These are phyloP conservation scores for Aporrectodea caliginosa DNA, from an alignment of 1,140 invertebrate species.

Conservation along the genomic window DNA sequence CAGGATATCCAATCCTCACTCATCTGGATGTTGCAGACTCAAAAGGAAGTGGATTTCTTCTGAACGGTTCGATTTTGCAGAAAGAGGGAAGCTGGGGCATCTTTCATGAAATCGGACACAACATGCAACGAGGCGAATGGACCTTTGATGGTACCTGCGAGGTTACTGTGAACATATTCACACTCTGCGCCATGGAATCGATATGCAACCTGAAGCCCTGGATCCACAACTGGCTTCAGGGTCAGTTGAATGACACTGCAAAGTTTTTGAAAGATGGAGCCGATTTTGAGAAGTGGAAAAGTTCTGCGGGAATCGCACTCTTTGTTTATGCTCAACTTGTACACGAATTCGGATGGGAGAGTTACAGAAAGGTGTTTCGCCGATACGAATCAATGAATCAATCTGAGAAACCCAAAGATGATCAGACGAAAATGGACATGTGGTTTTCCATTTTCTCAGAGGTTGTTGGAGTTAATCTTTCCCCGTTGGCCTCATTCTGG, in stretches of 20 bases:
- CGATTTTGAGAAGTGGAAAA: slow-evolving; percentile 27
- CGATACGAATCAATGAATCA: slow-evolving; percentile 24
- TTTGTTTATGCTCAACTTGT: slow-evolving; percentile 33
- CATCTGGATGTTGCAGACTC: slow-evolving; percentile 36
- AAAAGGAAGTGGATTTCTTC: slow-evolving; percentile 27
- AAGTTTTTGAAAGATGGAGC: slow-evolving; percentile 35
- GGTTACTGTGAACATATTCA: slow-evolving; percentile 41
- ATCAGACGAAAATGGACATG: slow-evolving; percentile 34
- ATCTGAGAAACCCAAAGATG: slow-evolving; percentile 21
- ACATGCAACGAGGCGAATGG: slow-evolving; percentile 37
- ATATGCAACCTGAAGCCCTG: slow-evolving; percentile 32
- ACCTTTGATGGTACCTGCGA: slow-evolving; percentile 38
- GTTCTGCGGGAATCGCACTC: slow-evolving; percentile 30
- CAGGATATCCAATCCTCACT: slow-evolving; percentile 41
- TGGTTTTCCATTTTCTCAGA: slow-evolving; percentile 34
- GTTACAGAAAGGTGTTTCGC: slow-evolving; percentile 33
- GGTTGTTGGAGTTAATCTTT: slow-evolving; percentile 24
- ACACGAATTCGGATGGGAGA: slow-evolving; percentile 33
- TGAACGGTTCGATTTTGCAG: slow-evolving; percentile 8
- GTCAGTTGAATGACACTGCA: slow-evolving; percentile 10
- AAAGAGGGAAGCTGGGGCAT: slow-evolving; percentile 37
- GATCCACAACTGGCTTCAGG: slow-evolving; percentile 35
- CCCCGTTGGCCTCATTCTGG: slow-evolving; percentile 33
- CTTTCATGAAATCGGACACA: slow-evolving; percentile 42
- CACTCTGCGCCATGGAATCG: slow-evolving; percentile 39